Conservation (phyloP, 1,140 invertebrate genomes). For the Phymorhynchus buccinoides region DNA sequence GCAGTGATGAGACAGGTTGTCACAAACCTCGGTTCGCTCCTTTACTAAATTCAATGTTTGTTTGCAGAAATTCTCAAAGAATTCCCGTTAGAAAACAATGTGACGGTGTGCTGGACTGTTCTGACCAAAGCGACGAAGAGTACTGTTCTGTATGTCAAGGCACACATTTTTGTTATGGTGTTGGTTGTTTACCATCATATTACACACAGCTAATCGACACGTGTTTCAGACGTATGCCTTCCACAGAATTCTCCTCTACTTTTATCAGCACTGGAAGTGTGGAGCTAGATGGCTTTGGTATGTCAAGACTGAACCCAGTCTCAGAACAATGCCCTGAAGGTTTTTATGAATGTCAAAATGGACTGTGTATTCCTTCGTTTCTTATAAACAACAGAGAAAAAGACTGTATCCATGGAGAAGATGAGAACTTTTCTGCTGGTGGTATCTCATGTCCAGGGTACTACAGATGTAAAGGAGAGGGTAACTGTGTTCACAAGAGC, state of each 20-base stretch:
- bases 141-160: slow-evolving; percentile 31
- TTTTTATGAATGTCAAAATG: slow-evolving; percentile 18
- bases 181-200: slow-evolving; percentile 14
- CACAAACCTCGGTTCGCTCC: neutral
- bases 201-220: neutral
- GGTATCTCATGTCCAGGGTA: slow-evolving; percentile 20
- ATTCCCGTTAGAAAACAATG: slow-evolving; percentile 6
- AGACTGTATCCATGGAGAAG: slow-evolving; percentile 40
- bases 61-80: slow-evolving; percentile 34
- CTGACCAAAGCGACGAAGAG: slow-evolving; percentile 39
- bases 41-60: neutral
- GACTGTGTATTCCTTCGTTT: slow-evolving; percentile 34
- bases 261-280: slow-evolving; percentile 23
- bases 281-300: slow-evolving; percentile 34
- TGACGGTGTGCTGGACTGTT: slow-evolving; percentile 36
- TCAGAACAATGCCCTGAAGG: neutral
- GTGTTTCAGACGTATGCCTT: neutral
- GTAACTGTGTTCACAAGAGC: slow-evolving; percentile 35
- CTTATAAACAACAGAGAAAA: slow-evolving; percentile 37
- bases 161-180: neutral
- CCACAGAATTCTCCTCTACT: neutral
- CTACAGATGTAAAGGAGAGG: slow-evolving; percentile 33
- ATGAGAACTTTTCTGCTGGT: slow-evolving; percentile 8
- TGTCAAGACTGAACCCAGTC: slow-evolving; percentile 9
- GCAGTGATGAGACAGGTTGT: slow-evolving; percentile 36